Conservation (phyloP, 2,888 invertebrate species). For the Limnephilus marmoratus region DNA sequence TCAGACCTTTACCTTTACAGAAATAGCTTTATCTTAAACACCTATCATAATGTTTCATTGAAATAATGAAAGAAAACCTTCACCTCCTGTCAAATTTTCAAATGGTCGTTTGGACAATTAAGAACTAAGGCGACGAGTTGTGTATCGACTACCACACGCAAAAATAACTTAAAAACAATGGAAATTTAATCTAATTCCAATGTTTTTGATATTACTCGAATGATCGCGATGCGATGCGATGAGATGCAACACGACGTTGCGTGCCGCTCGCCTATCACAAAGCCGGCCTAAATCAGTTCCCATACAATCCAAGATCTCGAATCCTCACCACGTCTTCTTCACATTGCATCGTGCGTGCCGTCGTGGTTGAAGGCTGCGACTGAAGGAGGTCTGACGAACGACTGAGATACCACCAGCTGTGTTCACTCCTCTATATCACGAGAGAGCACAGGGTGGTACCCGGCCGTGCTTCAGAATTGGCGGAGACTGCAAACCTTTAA, state of each 20-base stretch:
- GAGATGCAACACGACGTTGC: neutral
- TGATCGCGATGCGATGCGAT: neutral
- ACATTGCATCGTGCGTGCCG: neutral
- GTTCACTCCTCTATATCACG: conserved; percentile 90
- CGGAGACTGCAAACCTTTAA: neutral
- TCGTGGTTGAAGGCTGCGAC: neutral
- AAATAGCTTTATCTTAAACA: too few species aligned
- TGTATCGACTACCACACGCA: too few species aligned
- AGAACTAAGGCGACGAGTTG: too few species aligned
- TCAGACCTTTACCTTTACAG: too few species aligned
- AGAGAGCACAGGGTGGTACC: conserved; percentile 99
- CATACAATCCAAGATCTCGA: neutral
- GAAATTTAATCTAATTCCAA: neutral
- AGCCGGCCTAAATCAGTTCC: neutral
- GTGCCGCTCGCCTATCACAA: neutral
- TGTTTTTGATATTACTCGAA: neutral
- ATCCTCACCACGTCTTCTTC: neutral
- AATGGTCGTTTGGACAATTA: too few species aligned
- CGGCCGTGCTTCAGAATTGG: conserved; percentile 78
- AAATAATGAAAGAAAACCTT: too few species aligned
- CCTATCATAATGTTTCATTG: too few species aligned
- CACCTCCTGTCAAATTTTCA: too few species aligned
- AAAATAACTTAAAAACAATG: too few species aligned
- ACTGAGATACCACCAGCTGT: conserved; percentile 99
- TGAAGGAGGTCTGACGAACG: conserved; percentile 77